Conservation (phyloP, 2,113 vertebrate species). For the Holacanthus passer region DNA sequence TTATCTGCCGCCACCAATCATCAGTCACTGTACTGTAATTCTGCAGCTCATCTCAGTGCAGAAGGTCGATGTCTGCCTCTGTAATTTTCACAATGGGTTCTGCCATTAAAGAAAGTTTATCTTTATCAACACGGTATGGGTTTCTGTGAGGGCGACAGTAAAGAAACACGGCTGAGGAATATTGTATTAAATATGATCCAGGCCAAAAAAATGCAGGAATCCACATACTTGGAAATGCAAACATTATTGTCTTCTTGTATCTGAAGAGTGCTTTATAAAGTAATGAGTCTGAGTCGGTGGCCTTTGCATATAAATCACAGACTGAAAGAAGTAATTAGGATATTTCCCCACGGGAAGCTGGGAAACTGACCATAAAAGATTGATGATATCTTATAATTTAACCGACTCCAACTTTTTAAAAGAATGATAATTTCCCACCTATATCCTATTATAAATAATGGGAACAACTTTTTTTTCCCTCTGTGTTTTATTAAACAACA, state of each 20-base stretch:
- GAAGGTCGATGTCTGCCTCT: background rate
- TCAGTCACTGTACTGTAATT: background rate
- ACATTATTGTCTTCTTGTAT: conserved; percentile 28
- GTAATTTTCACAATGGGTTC: background rate
- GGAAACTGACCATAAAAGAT: conserved; percentile 36
- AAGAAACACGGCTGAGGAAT: background rate
- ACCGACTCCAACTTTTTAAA: conserved; percentile 17
- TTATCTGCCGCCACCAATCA: background rate
- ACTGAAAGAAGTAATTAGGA: conserved; percentile 35
- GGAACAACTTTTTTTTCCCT: background rate
- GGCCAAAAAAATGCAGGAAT: background rate
- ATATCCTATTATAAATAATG: background rate
- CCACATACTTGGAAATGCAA: background rate
- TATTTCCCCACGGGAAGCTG: conserved; percentile 27
- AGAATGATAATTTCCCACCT: background rate
- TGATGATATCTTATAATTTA: conserved; percentile 30
- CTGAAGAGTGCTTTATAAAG: conserved; percentile 14
- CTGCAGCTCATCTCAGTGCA: background rate
- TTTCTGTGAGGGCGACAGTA: background rate
- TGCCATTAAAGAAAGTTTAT: background rate
- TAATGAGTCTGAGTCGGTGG: conserved; percentile 8
- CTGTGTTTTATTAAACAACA: conserved; percentile 80
- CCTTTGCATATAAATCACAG: conserved; percentile 43
- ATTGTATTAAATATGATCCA: background rate
- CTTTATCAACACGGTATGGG: background rate